Percentiles rank a stretch among this genome's conserved stretches.
These are phyloP conservation scores for Pionites leucogaster DNA, from an alignment of 2,113 vertebrate species.

Conservation along the genomic window DNA sequence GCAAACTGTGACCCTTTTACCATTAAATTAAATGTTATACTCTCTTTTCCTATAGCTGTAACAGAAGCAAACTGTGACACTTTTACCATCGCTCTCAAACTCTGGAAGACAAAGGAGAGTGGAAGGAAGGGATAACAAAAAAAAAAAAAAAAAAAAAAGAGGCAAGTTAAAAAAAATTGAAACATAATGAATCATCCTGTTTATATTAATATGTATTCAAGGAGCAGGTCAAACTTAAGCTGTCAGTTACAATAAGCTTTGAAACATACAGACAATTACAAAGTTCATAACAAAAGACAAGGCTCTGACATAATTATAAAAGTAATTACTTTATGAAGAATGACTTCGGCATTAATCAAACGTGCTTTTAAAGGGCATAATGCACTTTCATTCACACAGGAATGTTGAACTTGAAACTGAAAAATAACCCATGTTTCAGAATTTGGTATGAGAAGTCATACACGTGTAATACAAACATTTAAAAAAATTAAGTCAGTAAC, in stretches of 20 bases:
- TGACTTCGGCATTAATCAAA: conserved; percentile 40
- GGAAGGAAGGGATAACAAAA: neutral
- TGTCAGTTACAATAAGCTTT: conserved; percentile 51
- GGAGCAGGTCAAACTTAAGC: conserved; percentile 32
- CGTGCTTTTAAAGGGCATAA: conserved; percentile 44
- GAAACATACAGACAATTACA: conserved; percentile 36
- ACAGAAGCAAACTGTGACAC: neutral
- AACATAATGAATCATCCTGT: neutral
- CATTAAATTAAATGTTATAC: neutral
- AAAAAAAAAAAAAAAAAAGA: neutral
- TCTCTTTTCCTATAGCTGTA: too few relatives aligned
- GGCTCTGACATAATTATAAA: conserved; percentile 46
- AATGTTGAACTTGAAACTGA: neutral
- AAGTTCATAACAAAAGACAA: conserved; percentile 46
- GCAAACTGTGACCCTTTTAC: neutral
- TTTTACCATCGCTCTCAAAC: neutral
- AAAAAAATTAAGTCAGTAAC: neutral
- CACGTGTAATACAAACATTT: neutral
- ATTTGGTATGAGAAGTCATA: neutral
- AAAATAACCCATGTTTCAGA: neutral
- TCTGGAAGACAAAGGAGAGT: too few relatives aligned
- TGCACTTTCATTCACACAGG: conserved; percentile 33
- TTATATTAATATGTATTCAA: neutral
- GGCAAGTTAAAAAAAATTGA: neutral
- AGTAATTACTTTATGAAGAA: conserved; percentile 58